Evolutionary conservation across 2,113 vertebrate species (phyloP), one percentile per base, ranked within the genome.

Genomic region (Mandrillus leucophaeus): DNA sequence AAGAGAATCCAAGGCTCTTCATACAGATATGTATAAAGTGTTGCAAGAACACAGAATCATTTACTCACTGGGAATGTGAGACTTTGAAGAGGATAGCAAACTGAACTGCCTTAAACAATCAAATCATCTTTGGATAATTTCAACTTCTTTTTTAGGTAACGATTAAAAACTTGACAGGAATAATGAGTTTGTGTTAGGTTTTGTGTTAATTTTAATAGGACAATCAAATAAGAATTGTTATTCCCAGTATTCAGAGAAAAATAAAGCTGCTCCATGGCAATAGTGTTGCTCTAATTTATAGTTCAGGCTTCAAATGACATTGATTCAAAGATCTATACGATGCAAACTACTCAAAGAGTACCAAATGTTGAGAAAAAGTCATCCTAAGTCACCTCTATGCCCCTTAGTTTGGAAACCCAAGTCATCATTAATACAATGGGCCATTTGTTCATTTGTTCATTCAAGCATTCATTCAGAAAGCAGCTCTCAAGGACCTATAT

Each of bases 151-250:
- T 96, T 96, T 89, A 97, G 89, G 64, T 88, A 97, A 93, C 93
- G 82, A 98, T 97, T 96, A 97, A 98, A 97, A 97, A 66, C 43
- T 96, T 97, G 90, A 92, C 7, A 18, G 22, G 43, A 97, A 97
- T 95, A 98, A 96, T 98, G 92, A 86, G 83, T 50, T 95, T 96
- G 95, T 97, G 84, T 97, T 97, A 88, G 17, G 72, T 87, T 97
- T 96, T 87, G 38, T 96, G 40, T 90, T 96, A 48, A 97, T 93
- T 97, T 97, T 96, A 95, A 97, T 96, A 95, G 57, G 78, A 79
- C 96, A 72, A 88, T 96, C 87, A 95, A 97, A 96, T 73, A 90
- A 94, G 81, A 93, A 94, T 97, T 73, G 35, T 95, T 97, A 94
- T 95, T 97, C 87, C 25, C 32, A 40, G 40, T 52, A 97, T 61